phyloP scores from a whole-genome alignment of 2,797 vertebrate genomes.

The Amazona finschi region DNA sequence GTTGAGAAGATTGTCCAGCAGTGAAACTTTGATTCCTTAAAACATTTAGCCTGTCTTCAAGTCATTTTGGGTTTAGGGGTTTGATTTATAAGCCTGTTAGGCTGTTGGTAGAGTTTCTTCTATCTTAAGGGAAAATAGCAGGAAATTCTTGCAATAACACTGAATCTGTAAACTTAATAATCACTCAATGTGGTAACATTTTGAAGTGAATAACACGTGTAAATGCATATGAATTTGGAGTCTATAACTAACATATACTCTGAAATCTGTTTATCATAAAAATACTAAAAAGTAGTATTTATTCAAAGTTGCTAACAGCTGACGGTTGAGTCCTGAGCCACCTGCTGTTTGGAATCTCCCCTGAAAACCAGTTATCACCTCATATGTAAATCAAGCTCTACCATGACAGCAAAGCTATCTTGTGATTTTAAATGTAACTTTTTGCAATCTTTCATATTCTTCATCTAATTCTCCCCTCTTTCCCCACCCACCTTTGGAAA shows the following conservation, averaged over 20 bases:
- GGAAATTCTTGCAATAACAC: background rate
- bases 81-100: background rate
- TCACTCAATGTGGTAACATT: background rate
- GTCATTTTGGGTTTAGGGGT: background rate
- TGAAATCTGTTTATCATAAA: background rate
- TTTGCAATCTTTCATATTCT: background rate
- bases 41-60: conserved; percentile 11
- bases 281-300: background rate
- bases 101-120: background rate
- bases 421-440: background rate
- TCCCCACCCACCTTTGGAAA: background rate
- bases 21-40: conserved; percentile 3
- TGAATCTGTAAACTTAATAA: background rate
- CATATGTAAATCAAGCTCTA: background rate
- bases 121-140: background rate
- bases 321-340: background rate
- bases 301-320: background rate
- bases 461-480: background rate
- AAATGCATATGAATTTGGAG: background rate
- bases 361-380: background rate
- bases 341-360: background rate
- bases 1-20: background rate
- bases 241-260: background rate
- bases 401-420: background rate
- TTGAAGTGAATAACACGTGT: background rate